Evolutionary conservation across 2,797 vertebrate species (phyloP), one percentile per base, ranked within the genome.

Genomic region (Molothrus aeneus): DNA sequence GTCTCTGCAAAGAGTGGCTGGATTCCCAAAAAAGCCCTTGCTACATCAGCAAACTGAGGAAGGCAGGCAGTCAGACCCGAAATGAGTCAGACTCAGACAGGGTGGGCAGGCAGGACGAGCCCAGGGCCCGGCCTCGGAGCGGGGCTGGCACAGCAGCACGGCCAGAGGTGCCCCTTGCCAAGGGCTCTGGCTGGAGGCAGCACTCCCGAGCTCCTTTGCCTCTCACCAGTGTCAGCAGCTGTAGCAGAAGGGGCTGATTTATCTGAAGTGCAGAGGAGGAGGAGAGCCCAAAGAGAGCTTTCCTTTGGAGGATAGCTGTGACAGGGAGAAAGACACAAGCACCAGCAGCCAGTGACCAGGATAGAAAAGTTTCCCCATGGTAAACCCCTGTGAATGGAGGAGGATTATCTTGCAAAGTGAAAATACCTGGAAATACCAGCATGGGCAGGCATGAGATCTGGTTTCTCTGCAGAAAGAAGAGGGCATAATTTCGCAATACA

Each of bases 21-120:
- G 36, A 28, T 86, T 94, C 80, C 86, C 83, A 53, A 59, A 81
- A 92, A 70, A 78, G 50, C 73, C 78, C 31, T n/a, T 72, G 80
- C 80, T 70, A 14, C 63, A n/a, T 48, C 77, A 77, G 91, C 91
- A 90, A 36, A 6, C 17, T 11, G 11, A n/a, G 72, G 31, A 3
- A 10, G 66, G 69, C 73, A 15, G 59, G 79, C 50, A 40, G 56
- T 2, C 17, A 25, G 63, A 26, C 18, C 10, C 3, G 2, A 51
- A 54, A 8, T 34, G 53, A 13, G 43, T 21, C 73, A 40, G 72
- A 1, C 54, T 29, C 51, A 9, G 64, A 8, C 13, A 6, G 32
- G 60, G 48, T 36, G 1, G 4, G 8, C 32, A 3, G 81, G 7
- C 8, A 32, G 82, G 42, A 34, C 0, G 1, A 47, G 48, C n/a